A percentile compares a stretch with the other conserved stretches of the same genome.
Evolutionary conservation across 1,140 invertebrate species (phyloP).

Genomic region (Manduca sexta): DNA sequence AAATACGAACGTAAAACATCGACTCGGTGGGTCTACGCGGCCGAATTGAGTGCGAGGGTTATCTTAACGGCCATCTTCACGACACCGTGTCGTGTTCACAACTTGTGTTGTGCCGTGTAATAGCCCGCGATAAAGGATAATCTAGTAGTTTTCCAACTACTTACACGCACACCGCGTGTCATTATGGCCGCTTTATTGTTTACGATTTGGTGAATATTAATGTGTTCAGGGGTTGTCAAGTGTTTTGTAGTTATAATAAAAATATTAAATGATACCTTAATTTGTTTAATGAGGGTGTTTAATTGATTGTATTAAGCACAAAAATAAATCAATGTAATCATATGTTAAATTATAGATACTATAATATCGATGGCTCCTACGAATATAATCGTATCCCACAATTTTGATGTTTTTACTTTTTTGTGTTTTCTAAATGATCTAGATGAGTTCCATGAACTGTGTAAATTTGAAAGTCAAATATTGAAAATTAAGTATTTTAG

Average conservation of each 20-base stretch:
- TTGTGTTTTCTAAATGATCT: too few relatives aligned
- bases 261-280: background rate
- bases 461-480: too few relatives aligned
- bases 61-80: conserved; percentile 38
- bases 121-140: conserved; percentile 14
- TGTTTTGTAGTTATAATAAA: too few relatives aligned
- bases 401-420: too few relatives aligned
- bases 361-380: too few relatives aligned
- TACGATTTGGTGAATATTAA: background rate
- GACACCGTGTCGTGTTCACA: conserved; percentile 25
- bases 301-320: too few relatives aligned
- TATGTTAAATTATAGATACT: too few relatives aligned
- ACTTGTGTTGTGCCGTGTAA: conserved; percentile 34
- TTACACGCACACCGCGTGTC: conserved; percentile 6
- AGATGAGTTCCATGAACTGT: too few relatives aligned
- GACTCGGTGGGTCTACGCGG: background rate
- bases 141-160: conserved; percentile 10
- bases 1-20: background rate
- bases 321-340: too few relatives aligned
- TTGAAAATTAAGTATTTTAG: too few relatives aligned
- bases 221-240: background rate
- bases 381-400: too few relatives aligned
- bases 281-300: too few relatives aligned
- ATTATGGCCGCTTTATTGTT: conserved; percentile 1
- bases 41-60: conserved; percentile 7